Percentiles rank a stretch among this genome's conserved stretches.
Evolutionary conservation across 2,888 invertebrate species (phyloP).

Genomic region (Caenorhabditis doughertyi): DNA sequence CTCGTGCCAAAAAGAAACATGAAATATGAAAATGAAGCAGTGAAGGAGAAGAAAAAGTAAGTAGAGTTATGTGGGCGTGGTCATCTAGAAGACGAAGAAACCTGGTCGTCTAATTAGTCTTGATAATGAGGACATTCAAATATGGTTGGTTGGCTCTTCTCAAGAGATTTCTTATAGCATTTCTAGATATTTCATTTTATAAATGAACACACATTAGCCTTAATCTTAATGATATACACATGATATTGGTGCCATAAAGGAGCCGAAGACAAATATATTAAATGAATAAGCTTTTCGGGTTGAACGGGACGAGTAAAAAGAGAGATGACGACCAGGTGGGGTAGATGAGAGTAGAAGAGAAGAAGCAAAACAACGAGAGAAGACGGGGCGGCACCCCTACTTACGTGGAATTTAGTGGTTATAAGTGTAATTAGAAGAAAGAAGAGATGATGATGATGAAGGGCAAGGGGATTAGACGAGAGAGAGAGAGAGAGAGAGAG

Average conservation of each 20-base stretch:
- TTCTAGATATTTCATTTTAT: background rate
- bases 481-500: background rate
- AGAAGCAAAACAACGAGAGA: constrained; percentile 11
- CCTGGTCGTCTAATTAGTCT: constrained; percentile 39
- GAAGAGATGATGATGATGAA: constrained; percentile 2
- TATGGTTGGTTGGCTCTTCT: constrained; percentile 16
- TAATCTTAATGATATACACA: background rate
- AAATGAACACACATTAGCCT: background rate
- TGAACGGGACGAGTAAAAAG: background rate
- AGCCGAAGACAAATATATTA: constrained; percentile 26
- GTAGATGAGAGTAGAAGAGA: background rate
- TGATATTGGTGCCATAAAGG: constrained; percentile 13
- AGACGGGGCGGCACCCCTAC: constrained; percentile 17
- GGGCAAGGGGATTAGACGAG: constrained; percentile 7
- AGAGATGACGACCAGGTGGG: constrained; percentile 8
- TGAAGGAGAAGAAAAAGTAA: constrained; percentile 8
- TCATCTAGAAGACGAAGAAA: background rate
- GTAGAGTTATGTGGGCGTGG: background rate
- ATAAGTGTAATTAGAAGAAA: constrained; percentile 35
- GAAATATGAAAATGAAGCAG: background rate
- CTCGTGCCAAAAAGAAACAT: background rate
- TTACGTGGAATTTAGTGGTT: constrained; percentile 37
- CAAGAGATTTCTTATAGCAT: background rate
- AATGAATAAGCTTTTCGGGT: constrained; percentile 22
- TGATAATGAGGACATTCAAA: constrained; percentile 59